These are phyloP conservation scores for Oophaga pumilio DNA, from an alignment of 2,113 vertebrate species.

Conservation along the genomic window DNA sequence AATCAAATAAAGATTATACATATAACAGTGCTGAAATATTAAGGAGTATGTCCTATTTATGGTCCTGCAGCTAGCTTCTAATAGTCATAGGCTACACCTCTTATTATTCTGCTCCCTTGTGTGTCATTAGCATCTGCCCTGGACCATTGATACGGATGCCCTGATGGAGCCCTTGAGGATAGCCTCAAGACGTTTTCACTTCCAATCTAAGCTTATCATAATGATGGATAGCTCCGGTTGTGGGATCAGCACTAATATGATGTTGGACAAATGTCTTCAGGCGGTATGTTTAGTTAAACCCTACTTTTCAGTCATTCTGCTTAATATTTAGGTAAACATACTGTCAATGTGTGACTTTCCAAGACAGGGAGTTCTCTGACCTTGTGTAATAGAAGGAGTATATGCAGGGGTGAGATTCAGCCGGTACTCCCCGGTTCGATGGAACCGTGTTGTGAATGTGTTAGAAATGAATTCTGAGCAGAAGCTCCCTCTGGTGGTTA, in stretches of 20 bases:
- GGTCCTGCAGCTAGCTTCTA: neutral
- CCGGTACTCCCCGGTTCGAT: no score
- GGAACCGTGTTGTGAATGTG: no score
- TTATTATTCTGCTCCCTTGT: neutral
- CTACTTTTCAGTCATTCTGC: neutral
- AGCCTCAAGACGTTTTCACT: neutral
- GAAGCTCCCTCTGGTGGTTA: no score
- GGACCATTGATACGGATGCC: neutral
- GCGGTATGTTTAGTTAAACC: neutral
- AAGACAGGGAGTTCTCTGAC: neutral
- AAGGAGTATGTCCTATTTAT: neutral
- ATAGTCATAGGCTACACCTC: neutral
- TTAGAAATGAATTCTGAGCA: no score
- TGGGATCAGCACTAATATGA: neutral
- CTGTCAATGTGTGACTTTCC: neutral
- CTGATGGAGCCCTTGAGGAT: neutral
- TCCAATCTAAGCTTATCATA: neutral
- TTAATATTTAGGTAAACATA: neutral
- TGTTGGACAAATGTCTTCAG: neutral
- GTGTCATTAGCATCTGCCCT: neutral
- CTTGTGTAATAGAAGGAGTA: neutral
- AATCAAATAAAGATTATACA: no score
- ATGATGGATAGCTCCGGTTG: neutral
- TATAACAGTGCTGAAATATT: neutral
- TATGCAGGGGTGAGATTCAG: no score